Base-by-base conservation (phyloP, 1,140 invertebrate genomes). In the Archivesica marissinica region DNA sequence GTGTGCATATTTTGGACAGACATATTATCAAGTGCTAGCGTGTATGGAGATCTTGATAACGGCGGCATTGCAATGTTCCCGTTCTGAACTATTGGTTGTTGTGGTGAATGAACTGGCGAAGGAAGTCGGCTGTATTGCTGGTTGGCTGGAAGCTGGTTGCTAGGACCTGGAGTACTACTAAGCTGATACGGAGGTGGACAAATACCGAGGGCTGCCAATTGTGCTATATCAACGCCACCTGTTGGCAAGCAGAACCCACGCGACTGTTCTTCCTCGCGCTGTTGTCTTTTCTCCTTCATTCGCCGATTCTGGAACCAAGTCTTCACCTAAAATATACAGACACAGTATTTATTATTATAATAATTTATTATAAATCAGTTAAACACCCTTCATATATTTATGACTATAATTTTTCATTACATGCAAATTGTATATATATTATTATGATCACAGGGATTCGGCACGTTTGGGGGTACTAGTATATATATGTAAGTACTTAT, bases 241-340 rank as follows among this genome's bases (percentile, higher is more conserved):
- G 89, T 90, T 13, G 90, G 89, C 23, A 90, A 44, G 13, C 50
- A 41, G 68, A 87, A 86, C 11, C 68, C 47, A 50, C 76, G 74
- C 13, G 72, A 52, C 23, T 89, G 77, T n/a, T 89, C 87, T 1
- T 89, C 87, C 30, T 90, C 86, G 11, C 80, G 85, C 38, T 86
- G 78, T 59, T 89, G 85, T 35, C 90, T 76, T 64, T 93, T 94
- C 82, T 92, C 89, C 38, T 92, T 94, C 93, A 94, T 94, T 23
- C 93, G 86, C 35, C 93, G 83, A 79, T 94, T 94, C 76, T 94
- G 93, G 74, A 94, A 94, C 94, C 94, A 94, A 17, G 94, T 94
- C 75, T 93, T 92, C 4, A 92, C 91, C 89, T 91, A 56, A 25
- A 87, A 83, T 66, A 75, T 17, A 47, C 28, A 50, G 33, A 39